Base-by-base conservation (phyloP, 2,113 vertebrate genomes). In the Dicaeum eximium region DNA sequence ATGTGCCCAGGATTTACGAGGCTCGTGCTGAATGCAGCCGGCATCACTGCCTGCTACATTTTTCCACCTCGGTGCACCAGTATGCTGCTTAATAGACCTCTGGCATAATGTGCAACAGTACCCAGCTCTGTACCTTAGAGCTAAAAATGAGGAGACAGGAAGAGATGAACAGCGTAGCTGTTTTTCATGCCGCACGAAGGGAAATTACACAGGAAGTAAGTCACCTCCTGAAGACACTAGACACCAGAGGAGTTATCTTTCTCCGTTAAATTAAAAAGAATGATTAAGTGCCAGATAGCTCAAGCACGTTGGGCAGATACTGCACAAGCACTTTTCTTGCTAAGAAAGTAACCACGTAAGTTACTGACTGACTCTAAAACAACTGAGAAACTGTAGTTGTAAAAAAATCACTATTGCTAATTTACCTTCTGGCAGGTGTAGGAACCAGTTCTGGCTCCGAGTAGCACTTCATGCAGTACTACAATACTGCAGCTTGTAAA, bases 11-110 rank as follows among this genome's bases (percentile, higher is more conserved):
- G 47, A 84, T 96, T 97, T 92, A 92, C 11, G 13, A 94, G 80
- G 69, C 90, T 95, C 1, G 1, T 78, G 88, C 75, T 82, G 94
- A 86, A 86, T 90, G 77, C 86, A 92, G 95, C 84, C 69, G 51
- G 90, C 80, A 37, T 93, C 92, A 86, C 48, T 77, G 90, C 71
- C 92, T 96, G 93, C 83, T 96, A 37, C 82, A 67, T 96, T 96
- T 96, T 95, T 97, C 96, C 92, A 96, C 86, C 64, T 94, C 57
- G 6, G 72, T 95, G 92, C 93, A 81, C 92, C 93, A 92, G 95
- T 94, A 90, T 95, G 93, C 83, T 94, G 88, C 80, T 96, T 96
- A 96, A 95, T 96, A 96, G 94, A 92, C 89, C 95, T 61, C 91
- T 90, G 88, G 95, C 90, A 69, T 93, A 88, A 96, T 79, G 93